These are phyloP conservation scores for Drosophila helvetica DNA, from an alignment of 2,888 invertebrate species.

Conservation along the genomic window DNA sequence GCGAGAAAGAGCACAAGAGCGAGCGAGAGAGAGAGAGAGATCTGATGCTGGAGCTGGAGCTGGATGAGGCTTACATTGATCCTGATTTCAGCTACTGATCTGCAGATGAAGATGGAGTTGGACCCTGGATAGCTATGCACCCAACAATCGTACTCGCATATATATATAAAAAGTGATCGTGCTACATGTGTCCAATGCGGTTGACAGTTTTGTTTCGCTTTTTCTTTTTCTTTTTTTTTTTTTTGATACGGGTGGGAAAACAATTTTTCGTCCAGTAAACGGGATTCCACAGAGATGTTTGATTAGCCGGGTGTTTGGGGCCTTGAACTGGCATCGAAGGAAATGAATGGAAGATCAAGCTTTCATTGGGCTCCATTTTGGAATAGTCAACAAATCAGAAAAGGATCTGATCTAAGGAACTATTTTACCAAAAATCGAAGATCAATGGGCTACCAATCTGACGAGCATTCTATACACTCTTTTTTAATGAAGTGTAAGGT, in stretches of 20 bases:
- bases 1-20: slow-evolving; percentile 4
- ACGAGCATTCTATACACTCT: too few relatives aligned
- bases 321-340: slow-evolving; percentile 5
- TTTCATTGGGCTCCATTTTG: background rate
- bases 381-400: background rate
- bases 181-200: slow-evolving; percentile 73
- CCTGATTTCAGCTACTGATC: slow-evolving; percentile 77
- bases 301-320: slow-evolving; percentile 22
- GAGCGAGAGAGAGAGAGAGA: slow-evolving; percentile 31
- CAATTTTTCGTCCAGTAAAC: slow-evolving; percentile 33
- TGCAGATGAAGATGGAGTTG: slow-evolving; percentile 45
- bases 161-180: slow-evolving; percentile 66
- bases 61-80: slow-evolving; percentile 70
- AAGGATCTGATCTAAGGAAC: too few relatives aligned
- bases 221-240: background rate
- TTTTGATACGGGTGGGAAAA: slow-evolving; percentile 61
- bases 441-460: too few relatives aligned
- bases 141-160: slow-evolving; percentile 5
- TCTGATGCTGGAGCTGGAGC: slow-evolving; percentile 25
- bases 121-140: slow-evolving; percentile 1
- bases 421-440: too few relatives aligned
- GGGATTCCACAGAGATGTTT: slow-evolving; percentile 40
- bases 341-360: background rate
- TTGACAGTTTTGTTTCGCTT: slow-evolving; percentile 80
- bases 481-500: too few relatives aligned